These are phyloP conservation scores for Epizoanthus stellaris DNA, from an alignment of 92 coral and sea anemone genomes.

Conservation along the genomic window DNA sequence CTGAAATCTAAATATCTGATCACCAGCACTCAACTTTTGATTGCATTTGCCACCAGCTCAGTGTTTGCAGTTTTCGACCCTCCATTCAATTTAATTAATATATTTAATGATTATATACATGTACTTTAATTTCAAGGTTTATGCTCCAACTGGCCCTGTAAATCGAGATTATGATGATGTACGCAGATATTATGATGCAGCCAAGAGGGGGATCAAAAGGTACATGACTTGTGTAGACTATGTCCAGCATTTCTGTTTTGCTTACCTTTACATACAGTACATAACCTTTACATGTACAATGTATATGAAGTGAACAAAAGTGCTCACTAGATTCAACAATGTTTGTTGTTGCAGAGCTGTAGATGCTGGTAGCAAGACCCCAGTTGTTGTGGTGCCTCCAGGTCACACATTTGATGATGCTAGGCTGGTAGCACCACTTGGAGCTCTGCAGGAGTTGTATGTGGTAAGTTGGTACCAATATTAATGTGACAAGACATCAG, in stretches of 20 bases:
- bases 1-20: too few relatives aligned
- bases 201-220: slow-evolving; percentile 86
- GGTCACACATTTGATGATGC: slow-evolving; percentile 70
- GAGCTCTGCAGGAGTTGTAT: slow-evolving; percentile 89
- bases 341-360: slow-evolving; percentile 67
- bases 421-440: slow-evolving; percentile 84
- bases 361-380: slow-evolving; percentile 80
- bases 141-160: slow-evolving; percentile 98
- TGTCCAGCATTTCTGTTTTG: too few relatives aligned
- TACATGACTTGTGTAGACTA: background rate
- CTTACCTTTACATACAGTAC: too few relatives aligned
- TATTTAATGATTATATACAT: too few relatives aligned
- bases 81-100: too few relatives aligned
- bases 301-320: background rate
- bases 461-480: slow-evolving; percentile 63
- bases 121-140: slow-evolving; percentile 61
- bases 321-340: background rate
- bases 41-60: too few relatives aligned
- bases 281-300: too few relatives aligned
- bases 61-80: too few relatives aligned
- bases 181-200: slow-evolving; percentile 90
- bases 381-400: slow-evolving; percentile 81
- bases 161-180: slow-evolving; percentile 98
- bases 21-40: too few relatives aligned
- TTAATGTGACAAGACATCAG: too few relatives aligned